Conservation (phyloP, 2,888 invertebrate species). For the Urechis unicinctus region DNA sequence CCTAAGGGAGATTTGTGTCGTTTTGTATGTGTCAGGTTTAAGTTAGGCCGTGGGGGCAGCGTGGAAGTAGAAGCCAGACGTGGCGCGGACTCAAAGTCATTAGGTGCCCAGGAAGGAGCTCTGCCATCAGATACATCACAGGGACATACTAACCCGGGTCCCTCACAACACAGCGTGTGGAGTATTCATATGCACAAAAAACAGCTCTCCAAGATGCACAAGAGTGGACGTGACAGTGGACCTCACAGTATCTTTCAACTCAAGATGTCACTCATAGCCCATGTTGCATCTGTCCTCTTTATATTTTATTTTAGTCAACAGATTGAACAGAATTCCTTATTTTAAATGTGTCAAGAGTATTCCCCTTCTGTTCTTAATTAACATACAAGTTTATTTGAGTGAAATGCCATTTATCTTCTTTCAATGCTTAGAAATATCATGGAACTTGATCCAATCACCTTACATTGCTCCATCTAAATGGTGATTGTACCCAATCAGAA, state of each 20-base stretch:
- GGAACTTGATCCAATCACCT: background rate
- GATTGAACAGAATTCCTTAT: too few relatives aligned
- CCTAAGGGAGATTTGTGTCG: too few relatives aligned
- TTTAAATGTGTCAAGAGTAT: too few relatives aligned
- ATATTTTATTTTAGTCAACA: too few relatives aligned
- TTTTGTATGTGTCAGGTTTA: too few relatives aligned
- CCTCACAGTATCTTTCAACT: conserved; percentile 31
- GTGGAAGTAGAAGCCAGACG: background rate
- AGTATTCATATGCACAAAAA: conserved; percentile 55
- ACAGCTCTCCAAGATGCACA: conserved; percentile 48
- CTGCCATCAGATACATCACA: conserved; percentile 49
- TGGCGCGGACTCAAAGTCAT: background rate
- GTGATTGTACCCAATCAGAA: too few relatives aligned
- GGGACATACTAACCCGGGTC: conserved; percentile 56
- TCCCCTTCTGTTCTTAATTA: too few relatives aligned
- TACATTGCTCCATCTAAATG: background rate
- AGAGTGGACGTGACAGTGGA: conserved; percentile 15
- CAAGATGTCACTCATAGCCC: too few relatives aligned
- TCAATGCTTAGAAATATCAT: background rate
- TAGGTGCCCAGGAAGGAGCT: conserved; percentile 13
- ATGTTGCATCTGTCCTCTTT: too few relatives aligned
- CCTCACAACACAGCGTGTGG: conserved; percentile 58
- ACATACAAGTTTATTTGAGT: too few relatives aligned
- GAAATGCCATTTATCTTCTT: too few relatives aligned
- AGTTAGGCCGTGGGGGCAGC: too few relatives aligned